These are phyloP conservation scores for Helicolenus hilgendorfi DNA, from an alignment of 2,797 vertebrate genomes.

Conservation along the genomic window DNA sequence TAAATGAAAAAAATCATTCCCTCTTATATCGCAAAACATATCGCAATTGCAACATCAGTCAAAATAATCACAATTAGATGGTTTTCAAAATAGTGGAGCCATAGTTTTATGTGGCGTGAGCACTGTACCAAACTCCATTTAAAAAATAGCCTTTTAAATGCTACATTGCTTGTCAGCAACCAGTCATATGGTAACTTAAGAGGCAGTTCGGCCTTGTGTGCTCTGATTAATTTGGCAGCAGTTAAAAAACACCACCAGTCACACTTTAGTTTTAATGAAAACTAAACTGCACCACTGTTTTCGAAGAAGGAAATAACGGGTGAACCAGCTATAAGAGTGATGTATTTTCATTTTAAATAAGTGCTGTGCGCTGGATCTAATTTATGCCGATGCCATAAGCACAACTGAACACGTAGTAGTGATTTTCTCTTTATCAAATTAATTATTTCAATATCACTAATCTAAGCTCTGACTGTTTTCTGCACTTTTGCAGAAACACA, in stretches of 20 bases:
- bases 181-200: not conserved
- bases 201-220: too few relatives aligned
- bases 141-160: not conserved
- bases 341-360: not conserved
- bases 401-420: not conserved
- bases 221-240: not conserved
- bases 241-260: not conserved
- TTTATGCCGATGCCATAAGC: not conserved
- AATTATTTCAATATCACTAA: not conserved
- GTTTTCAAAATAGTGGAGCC: too few relatives aligned
- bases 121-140: not conserved
- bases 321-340: not conserved
- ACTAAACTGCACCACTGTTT: not conserved
- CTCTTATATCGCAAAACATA: too few relatives aligned
- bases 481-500: slow-evolving; percentile 48
- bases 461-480: slow-evolving; percentile 4
- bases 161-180: not conserved
- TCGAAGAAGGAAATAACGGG: not conserved
- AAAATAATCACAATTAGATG: too few relatives aligned
- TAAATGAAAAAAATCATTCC: too few relatives aligned
- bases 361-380: not conserved
- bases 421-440: not conserved
- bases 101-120: not conserved
- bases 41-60: too few relatives aligned
- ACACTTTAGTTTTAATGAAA: not conserved